Evolutionary conservation across 1,140 invertebrate genomes (phyloP), one percentile per base, ranked within the genome.

Genomic region (Homalodisca vitripennis): DNA sequence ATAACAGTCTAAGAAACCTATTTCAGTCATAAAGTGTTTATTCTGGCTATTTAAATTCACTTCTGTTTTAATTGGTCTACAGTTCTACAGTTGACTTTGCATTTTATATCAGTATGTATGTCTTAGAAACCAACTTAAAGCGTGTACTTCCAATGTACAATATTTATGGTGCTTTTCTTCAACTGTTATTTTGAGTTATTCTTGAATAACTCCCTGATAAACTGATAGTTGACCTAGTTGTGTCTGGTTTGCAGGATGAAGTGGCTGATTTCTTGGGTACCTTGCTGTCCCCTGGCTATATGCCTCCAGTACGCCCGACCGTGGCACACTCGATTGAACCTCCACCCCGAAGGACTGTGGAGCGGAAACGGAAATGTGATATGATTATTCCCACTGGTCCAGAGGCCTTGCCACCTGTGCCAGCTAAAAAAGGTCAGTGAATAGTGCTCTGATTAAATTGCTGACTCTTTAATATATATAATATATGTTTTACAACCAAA

Each of bases 261-360:
- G 60, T 71, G 27, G 63, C 57, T 47, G 70, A 71, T 41, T 68
- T 71, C 55, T 27, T 71, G n/a, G 70, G 66, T 13, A 68, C 41
- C 2, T 27, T 71, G 12, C 47, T 71, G 1, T 41, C 48, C 22
- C 32, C 70, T 20, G 66, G 57, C 3, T 30, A 48, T 20, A 24
- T 51, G n/a, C 51, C 64, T 47, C 22, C 48, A 6, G 20, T 29
- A 3, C 3, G 27, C 6, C 57, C 24, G 6, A 10, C 6, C 12
- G 22, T 53, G 12, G 22, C 48, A 6, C 48, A 53, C 22, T 22
- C 12, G 3, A 22, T 53, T 12, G 48, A 53, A 22, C 48, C 48
- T 22, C 48, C 34, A n/a, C n/a, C 17, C 34, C 6, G 34, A 6
- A 41, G 34, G 34, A 17, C 34, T 6, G 34, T 41, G 34, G 17